Evolutionary conservation across 2,797 vertebrate species (phyloP).

Genomic region (Takifugu rubripes): DNA sequence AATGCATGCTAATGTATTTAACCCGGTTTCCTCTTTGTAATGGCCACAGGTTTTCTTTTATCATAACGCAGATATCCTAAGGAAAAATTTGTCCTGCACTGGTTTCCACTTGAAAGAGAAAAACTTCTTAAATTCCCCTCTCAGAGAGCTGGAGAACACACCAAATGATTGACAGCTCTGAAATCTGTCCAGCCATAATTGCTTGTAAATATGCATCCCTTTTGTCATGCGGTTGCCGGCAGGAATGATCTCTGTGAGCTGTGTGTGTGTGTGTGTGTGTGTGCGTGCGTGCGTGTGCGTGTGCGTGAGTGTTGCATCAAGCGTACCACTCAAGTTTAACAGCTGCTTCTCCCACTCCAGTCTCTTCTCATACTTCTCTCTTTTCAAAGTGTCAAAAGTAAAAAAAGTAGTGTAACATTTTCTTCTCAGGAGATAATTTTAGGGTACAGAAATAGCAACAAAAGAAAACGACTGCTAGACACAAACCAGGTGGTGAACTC

Average conservation of each 20-base stretch:
- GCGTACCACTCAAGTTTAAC: constrained; percentile 32
- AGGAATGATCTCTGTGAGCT: constrained; percentile 22
- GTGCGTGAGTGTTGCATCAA: constrained; percentile 39
- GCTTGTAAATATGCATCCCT: constrained; percentile 8
- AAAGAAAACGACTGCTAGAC: constrained; percentile 42
- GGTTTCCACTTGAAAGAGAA: neutral
- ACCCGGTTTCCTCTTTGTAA: no score
- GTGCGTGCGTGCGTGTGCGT: constrained; percentile 20
- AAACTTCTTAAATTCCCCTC: neutral
- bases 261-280: neutral
- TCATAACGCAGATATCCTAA: neutral
- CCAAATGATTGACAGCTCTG: constrained; percentile 22
- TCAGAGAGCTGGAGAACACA: constrained; percentile 14
- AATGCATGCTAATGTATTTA: no score
- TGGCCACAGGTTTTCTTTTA: no score
- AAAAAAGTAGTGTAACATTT: constrained; percentile 47
- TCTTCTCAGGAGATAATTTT: constrained; percentile 63
- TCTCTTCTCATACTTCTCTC: neutral
- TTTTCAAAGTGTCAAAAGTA: constrained; percentile 29
- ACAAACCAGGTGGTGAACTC: constrained; percentile 70
- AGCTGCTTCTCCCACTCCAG: constrained; percentile 39
- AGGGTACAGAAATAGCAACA: constrained; percentile 54
- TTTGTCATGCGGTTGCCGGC: constrained; percentile 16
- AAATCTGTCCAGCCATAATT: neutral
- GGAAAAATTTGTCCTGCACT: neutral